Base-by-base conservation (phyloP, 2,113 vertebrate species). In the Capreolus pygargus region DNA sequence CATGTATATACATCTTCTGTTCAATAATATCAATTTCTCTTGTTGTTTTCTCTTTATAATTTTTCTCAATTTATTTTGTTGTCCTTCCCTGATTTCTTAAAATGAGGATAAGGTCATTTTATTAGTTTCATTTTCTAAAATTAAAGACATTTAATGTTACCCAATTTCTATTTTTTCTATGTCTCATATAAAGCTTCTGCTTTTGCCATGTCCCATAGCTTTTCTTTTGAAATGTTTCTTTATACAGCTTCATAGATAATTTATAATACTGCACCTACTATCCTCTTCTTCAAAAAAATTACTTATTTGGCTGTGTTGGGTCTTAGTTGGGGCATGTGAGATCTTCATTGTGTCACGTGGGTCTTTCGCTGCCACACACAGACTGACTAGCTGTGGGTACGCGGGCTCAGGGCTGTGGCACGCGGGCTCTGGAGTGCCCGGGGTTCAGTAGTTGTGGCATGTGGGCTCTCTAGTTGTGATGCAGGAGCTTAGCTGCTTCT, bases 91-190 rank as follows among this genome's bases (percentile, higher is more conserved):
- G 85, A 79, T 81, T 60, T 67, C 21, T 55, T 58, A 67, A 96
- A 84, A 82, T 82, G 1, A 67, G 1, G 6, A 84, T 28, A 61
- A 74, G 67, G 2, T 64, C 39, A 39, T 0, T 86, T 90, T 23
- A 86, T 74, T 61, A 47, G 57, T 74, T 89, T 79, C 79, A 87
- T 67, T 81, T 88, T 89, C n/a, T 95, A 91, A 95, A 45, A 94
- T 14, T 81, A 54, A 94, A 67, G 19, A 79, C 7, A 76, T 74
- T 70, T 79, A 39, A 61, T 61, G 30, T 81, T 88, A n/a, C 33
- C 7, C 6, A 58, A 47, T 92, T 94, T 89, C 28, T 43, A 61
- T 61, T 92, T 92, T 87, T 88, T 70, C 14, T 86, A 6, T 43
- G 6, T 61, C 19, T 9, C 89, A 86, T 28, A 17, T 52, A 86